Evolutionary conservation across 2,888 invertebrate genomes (phyloP), one percentile per base, ranked within the genome.

Genomic region (Cephus runcator): DNA sequence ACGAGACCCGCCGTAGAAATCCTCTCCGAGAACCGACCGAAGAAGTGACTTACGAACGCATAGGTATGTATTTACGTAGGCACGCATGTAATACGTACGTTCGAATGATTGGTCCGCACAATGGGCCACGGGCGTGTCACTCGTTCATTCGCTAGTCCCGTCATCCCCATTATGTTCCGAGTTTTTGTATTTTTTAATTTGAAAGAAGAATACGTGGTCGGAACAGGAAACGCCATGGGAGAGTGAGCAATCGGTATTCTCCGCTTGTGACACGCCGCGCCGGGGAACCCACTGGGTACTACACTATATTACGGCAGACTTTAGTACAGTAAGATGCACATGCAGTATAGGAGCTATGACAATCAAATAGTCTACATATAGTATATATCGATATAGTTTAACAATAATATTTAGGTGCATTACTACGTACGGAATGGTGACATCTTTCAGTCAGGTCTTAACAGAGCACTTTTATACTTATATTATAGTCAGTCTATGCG

Each of bases 161-260:
- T n/a, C 80, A 79, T 80, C 80, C 80, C 79, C 76, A 77, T 79
- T 80, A 69, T 76, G 15, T 69, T 40, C 34, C 33, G 4, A 40
- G 35, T 74, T 71, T 56, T 56, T 69, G 68, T 74, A 75, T 30
- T 78, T 85, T 81, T 83, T 81, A 83, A 83, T 86, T 85, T 77
- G 81, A 84, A 85, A 85, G 83, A 81, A 82, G 81, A 82, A 84
- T 84, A 85, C 85, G 84, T 82, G 84, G 85, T 84, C 85, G 86
- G 85, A 87, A 87, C 88, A 87, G 88, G 88, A 88, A 89, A 88
- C 86, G 88, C 85, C 84, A 88, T 86, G 87, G 87, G 88, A 88
- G 87, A 88, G 84, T 83, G 87, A 87, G 86, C 87, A 87, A 88
- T 87, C 87, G 86, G 87, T 85, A 85, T 85, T 86, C 86, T 83